A percentile compares a stretch with the other conserved stretches of the same genome.
phyloP scores from a whole-genome alignment of 2,113 vertebrate species.

The Desmodus rotundus region DNA sequence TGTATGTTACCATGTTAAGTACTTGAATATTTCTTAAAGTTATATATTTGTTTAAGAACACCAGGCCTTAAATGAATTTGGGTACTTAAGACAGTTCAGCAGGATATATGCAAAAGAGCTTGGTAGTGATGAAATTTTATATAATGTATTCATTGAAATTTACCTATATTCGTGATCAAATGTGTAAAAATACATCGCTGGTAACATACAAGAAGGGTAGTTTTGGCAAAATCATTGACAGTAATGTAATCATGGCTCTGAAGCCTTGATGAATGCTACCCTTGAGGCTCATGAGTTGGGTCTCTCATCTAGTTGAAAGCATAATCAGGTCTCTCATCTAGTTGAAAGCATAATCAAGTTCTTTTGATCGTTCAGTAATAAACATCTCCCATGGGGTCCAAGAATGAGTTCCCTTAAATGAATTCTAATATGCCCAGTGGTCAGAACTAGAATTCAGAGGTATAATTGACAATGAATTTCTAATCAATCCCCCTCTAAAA shows the following conservation, averaged over 20 bases:
- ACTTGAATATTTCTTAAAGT: conserved; percentile 16
- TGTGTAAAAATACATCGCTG: not conserved
- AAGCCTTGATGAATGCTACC: not conserved
- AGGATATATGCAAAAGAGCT: not conserved
- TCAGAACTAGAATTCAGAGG: conserved; percentile 29
- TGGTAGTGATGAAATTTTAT: not conserved
- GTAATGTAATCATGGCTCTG: not conserved
- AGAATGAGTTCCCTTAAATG: not conserved
- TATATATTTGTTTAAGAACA: not conserved
- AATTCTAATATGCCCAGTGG: not conserved
- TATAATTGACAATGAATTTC: not conserved
- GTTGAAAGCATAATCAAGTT: conserved; percentile 1
- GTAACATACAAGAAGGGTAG: not conserved
- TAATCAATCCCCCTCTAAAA: not conserved
- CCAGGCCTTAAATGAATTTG: conserved; percentile 16
- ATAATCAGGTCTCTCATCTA: not conserved
- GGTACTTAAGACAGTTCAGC: not conserved
- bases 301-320: not conserved
- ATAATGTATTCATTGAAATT: not conserved
- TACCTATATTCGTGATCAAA: conserved; percentile 23
- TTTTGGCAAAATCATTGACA: not conserved
- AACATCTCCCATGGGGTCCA: not conserved
- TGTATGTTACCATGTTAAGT: not conserved
- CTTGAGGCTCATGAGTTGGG: not conserved
- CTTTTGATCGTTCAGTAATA: not conserved